Conservation (phyloP, 2,113 vertebrate genomes). For the Manacus vitellinus region DNA sequence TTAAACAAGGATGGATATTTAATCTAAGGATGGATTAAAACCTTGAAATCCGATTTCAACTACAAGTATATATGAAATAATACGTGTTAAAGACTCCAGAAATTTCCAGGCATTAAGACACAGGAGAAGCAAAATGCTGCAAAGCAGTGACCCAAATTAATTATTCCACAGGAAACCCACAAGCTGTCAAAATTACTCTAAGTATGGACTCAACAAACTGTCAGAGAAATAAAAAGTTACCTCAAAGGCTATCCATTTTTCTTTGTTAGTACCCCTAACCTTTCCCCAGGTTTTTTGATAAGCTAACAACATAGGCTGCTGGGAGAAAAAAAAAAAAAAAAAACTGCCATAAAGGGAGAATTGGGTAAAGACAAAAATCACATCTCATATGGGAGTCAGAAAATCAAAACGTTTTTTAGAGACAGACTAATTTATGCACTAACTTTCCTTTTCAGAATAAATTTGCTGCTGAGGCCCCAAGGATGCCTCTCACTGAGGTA, state of each 20-base stretch:
- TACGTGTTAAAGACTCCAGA: neutral
- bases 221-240: neutral
- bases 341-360: neutral
- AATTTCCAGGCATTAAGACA: neutral
- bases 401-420: neutral
- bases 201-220: neutral
- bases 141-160: neutral
- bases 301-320: neutral
- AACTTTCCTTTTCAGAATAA: constrained; percentile 25
- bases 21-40: neutral
- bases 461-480: constrained; percentile 39
- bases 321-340: neutral
- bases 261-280: neutral
- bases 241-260: neutral
- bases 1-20: neutral
- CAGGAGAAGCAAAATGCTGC: neutral
- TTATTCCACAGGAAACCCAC: constrained; percentile 17
- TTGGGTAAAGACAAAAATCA: constrained; percentile 21
- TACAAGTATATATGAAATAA: neutral
- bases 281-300: neutral
- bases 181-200: neutral
- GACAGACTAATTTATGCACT: constrained; percentile 49
- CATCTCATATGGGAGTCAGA: neutral
- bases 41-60: constrained; percentile 5
- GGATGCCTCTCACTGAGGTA: constrained; percentile 5